Base-by-base conservation (phyloP, 2,888 invertebrate species). In the Exephanes ischioxanthus region DNA sequence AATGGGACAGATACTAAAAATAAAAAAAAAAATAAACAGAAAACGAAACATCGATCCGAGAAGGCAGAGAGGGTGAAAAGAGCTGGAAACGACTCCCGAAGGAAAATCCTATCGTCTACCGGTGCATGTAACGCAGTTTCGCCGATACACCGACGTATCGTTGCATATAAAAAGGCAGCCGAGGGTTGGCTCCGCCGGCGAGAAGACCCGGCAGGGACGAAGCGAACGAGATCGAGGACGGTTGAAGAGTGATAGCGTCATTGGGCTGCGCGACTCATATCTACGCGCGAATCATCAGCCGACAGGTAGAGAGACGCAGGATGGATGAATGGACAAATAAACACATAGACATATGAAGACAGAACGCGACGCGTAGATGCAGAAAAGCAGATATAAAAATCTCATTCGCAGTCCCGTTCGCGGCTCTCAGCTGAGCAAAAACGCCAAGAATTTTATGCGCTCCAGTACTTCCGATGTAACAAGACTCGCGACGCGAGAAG, bases 361-460 rank as follows among this genome's bases (percentile, higher is more conserved):
- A 33, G 37, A 33, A 63, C n/a, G 37, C n/a, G 37, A n/a, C 30
- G 16, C 63, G 63, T 16, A 6, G 63, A 63, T 30, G 14, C 11
- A 22, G 41, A 41, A 41, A 11, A 11, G 11, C 11, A 41, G 16
- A 53, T 53, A 53, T 7, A 19, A 22, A 26, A 63, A 63, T 5
- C 37, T 16, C 26, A 63, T 16, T 58, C 16, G 37, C n/a, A 11
- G 9, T 9, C 22, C 3, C 11, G 22, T 22, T 26, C 26, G 55
- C 55, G 26, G 26, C 9, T 26, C 26, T 58, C 26, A 26, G 26
- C 4, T 4, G 45, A 68, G 48, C 7, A 61, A 71, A 71, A 70
- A 68, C 6, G 22, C 45, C 26, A 51, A 53, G 67, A 51, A 73
- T 68, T 79, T 79, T 73, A 73, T 83, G 61, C 58, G 58, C 72